Evolutionary conservation across 1,140 invertebrate species (phyloP).

Genomic region (Lethocerus indicus): DNA sequence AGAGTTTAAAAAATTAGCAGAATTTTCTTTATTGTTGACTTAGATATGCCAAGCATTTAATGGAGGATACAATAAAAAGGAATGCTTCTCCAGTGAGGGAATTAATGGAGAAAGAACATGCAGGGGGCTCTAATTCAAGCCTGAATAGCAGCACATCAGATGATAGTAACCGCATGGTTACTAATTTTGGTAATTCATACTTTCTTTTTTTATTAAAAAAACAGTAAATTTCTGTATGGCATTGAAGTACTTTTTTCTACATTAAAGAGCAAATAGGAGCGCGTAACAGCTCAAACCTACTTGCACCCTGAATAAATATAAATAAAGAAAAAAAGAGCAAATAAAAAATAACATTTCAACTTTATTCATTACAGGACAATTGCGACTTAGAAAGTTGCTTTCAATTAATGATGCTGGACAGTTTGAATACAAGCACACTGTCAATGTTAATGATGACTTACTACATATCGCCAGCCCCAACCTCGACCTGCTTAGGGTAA

Average conservation of each 20-base stretch:
- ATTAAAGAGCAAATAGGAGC: neutral
- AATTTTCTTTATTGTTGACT: constrained; percentile 14
- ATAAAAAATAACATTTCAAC: too few species aligned
- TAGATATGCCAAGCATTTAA: constrained; percentile 76
- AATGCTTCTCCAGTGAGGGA: constrained; percentile 68
- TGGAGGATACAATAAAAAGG: constrained; percentile 79
- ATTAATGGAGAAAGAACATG: constrained; percentile 33
- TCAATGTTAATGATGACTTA: too few species aligned
- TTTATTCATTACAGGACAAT: too few species aligned
- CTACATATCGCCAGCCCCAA: too few species aligned
- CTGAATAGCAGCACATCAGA: constrained; percentile 59
- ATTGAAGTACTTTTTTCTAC: neutral
- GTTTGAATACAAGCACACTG: too few species aligned
- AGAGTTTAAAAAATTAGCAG: too few species aligned
- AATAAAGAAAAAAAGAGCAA: neutral
- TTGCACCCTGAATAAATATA: neutral
- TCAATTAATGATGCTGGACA: too few species aligned
- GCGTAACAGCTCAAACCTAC: neutral
- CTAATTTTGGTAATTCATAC: constrained; percentile 14
- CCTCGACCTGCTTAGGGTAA: too few species aligned
- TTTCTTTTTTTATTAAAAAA: constrained; percentile 15
- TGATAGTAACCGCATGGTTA: constrained; percentile 30
- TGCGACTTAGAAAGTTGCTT: too few species aligned
- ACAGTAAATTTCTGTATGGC: constrained; percentile 7
- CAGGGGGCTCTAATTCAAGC: constrained; percentile 42